Conservation (phyloP, 2,113 vertebrate species). For the Cranoglanis bouderius region DNA sequence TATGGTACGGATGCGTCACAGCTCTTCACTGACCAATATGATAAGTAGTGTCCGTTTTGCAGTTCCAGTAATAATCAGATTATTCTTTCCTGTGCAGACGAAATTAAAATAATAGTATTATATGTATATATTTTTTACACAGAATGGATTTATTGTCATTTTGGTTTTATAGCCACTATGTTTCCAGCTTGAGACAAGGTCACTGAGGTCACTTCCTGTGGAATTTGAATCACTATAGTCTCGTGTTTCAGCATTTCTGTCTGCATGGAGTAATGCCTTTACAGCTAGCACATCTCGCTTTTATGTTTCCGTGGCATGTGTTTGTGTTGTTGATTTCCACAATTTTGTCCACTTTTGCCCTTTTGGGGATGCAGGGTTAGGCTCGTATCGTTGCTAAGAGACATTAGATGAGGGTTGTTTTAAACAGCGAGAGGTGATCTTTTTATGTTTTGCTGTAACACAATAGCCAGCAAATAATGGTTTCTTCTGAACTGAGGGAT, state of each 20-base stretch:
- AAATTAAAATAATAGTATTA: constrained; percentile 53
- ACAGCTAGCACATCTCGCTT: background rate
- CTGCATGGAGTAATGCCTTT: constrained; percentile 13
- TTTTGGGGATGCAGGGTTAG: constrained; percentile 11
- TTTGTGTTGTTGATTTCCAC: constrained; percentile 14
- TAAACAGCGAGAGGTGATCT: background rate
- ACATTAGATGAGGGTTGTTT: background rate
- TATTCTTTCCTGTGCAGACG: constrained; percentile 50
- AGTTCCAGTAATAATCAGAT: constrained; percentile 55
- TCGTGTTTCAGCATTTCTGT: constrained; percentile 11
- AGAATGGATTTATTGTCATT: constrained; percentile 29
- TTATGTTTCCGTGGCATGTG: background rate
- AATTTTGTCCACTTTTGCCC: background rate
- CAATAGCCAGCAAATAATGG: background rate
- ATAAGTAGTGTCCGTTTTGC: constrained; percentile 34
- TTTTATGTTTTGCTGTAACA: background rate
- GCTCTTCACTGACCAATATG: constrained; percentile 24
- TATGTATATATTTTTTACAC: constrained; percentile 63
- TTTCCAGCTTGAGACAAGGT: constrained; percentile 1
- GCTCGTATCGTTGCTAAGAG: background rate
- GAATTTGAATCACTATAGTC: background rate
- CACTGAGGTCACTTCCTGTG: constrained; percentile 33
- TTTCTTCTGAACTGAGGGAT: background rate
- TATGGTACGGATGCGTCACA: constrained; percentile 41
- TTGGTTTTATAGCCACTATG: constrained; percentile 8